phyloP scores from a whole-genome alignment of 2,113 vertebrate genomes.

The Oryzias melastigma region DNA sequence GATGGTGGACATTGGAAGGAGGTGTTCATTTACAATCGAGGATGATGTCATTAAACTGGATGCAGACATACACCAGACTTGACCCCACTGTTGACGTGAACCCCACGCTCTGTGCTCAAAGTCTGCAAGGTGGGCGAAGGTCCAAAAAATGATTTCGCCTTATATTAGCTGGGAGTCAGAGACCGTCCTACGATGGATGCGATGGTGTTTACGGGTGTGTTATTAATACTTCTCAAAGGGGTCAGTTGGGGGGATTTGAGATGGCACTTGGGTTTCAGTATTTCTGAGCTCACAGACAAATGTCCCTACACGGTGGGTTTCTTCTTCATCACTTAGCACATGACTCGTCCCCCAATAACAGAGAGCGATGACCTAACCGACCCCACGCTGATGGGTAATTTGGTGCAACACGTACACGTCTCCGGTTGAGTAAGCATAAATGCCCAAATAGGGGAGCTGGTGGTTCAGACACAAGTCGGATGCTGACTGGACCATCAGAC shows the following conservation, averaged over 20 bases:
- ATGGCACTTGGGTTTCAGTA: constrained; percentile 72
- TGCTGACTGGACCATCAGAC: constrained; percentile 10
- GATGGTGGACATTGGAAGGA: constrained; percentile 28
- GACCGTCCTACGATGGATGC: constrained; percentile 46
- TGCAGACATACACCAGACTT: constrained; percentile 45
- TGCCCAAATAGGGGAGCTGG: constrained; percentile 7
- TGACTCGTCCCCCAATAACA: constrained; percentile 37
- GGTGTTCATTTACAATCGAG: constrained; percentile 67
- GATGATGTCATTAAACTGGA: constrained; percentile 71
- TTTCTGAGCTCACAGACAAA: constrained; percentile 72
- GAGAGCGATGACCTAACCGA: constrained; percentile 39
- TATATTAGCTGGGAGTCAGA: constrained; percentile 36
- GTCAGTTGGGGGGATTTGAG: constrained; percentile 61
- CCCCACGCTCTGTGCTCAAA: constrained; percentile 15
- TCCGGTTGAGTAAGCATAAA: constrained; percentile 11
- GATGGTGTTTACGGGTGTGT: constrained; percentile 45
- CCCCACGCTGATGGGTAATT: constrained; percentile 13
- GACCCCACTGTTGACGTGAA: constrained; percentile 43
- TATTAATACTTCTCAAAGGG: constrained; percentile 71
- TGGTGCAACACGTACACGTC: constrained; percentile 23
- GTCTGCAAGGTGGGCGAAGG: neutral
- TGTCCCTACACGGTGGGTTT: constrained; percentile 71
- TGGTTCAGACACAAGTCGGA: constrained; percentile 6
- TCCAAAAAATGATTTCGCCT: constrained; percentile 1
- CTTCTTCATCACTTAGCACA: constrained; percentile 40